Evolutionary conservation across 2,797 vertebrate species (phyloP).

Genomic region (Novumbra hubbsi): DNA sequence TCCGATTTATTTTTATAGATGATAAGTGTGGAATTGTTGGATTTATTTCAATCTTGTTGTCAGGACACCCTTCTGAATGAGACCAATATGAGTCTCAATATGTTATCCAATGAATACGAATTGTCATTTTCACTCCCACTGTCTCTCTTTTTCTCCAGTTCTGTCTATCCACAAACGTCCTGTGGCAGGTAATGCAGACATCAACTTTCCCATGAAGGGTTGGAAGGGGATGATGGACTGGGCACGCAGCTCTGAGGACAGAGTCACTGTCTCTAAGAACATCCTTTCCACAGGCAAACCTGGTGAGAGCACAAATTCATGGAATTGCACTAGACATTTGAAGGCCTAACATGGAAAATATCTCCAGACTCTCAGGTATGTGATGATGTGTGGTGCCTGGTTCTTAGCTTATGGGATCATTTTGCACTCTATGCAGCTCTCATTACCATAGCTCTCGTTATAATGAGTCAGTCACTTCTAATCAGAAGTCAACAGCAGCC

Average conservation of each 20-base stretch:
- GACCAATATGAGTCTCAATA: too few relatives aligned
- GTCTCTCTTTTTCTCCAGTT: slow-evolving; percentile 67
- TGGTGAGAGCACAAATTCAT: too few relatives aligned
- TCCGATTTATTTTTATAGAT: too few relatives aligned
- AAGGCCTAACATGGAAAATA: too few relatives aligned
- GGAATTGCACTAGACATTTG: too few relatives aligned
- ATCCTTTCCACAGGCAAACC: slow-evolving; percentile 82
- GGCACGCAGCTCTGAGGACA: slow-evolving; percentile 91
- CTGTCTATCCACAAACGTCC: slow-evolving; percentile 94
- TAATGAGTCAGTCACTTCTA: slow-evolving; percentile 68
- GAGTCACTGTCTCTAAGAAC: slow-evolving; percentile 86
- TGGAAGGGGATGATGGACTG: slow-evolving; percentile 94
- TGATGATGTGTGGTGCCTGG: slow-evolving; percentile 51
- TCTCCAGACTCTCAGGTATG: too few relatives aligned
- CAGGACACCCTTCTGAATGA: too few relatives aligned
- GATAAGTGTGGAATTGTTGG: too few relatives aligned
- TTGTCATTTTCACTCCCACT: too few relatives aligned
- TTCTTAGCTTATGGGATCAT: not conserved
- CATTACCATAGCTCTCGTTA: slow-evolving; percentile 51
- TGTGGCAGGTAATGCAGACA: slow-evolving; percentile 81
- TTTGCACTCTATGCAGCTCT: slow-evolving; percentile 23
- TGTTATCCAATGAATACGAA: too few relatives aligned
- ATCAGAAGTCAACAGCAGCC: slow-evolving; percentile 76
- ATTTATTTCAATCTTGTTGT: too few relatives aligned
- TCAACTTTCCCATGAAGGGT: slow-evolving; percentile 94